Evolutionary conservation across 23 tunicate species (phyloP).

Genomic region (Trididemnum clinides): DNA sequence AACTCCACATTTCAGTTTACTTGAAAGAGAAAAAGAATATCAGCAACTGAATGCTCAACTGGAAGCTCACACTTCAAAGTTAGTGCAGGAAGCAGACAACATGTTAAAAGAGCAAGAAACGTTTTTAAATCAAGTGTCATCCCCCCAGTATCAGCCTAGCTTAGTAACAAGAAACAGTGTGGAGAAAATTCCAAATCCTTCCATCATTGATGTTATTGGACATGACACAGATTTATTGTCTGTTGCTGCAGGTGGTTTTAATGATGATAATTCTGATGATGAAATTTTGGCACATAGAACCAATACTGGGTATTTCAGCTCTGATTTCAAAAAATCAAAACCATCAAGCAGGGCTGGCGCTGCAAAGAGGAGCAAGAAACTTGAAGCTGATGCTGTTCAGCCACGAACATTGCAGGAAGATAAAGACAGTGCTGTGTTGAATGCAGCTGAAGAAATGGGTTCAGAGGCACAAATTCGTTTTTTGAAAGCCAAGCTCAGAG

Average conservation of each 20-base stretch:
- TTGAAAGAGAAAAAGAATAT: constrained; percentile 56
- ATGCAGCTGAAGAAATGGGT: constrained; percentile 83
- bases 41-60: constrained; percentile 66
- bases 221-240: constrained; percentile 38
- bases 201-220: constrained; percentile 32
- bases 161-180: no score
- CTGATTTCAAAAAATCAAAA: neutral
- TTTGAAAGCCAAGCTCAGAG: constrained; percentile 80
- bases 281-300: neutral
- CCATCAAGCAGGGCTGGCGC: neutral
- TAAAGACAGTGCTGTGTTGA: constrained; percentile 42
- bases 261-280: constrained; percentile 27
- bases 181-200: neutral
- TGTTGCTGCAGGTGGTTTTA: constrained; percentile 50
- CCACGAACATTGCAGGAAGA: neutral
- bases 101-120: constrained; percentile 64
- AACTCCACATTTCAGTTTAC: no score
- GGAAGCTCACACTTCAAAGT: constrained; percentile 82
- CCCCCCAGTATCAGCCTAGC: neutral
- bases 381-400: neutral
- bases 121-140: constrained; percentile 33
- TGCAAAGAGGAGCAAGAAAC: neutral
- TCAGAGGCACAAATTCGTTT: constrained; percentile 87
- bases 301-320: neutral
- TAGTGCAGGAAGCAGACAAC: constrained; percentile 76